A percentile compares a stretch with the other conserved stretches of the same genome.
phyloP scores from a whole-genome alignment of 2,888 invertebrate genomes.

The Volucella bombylans region DNA sequence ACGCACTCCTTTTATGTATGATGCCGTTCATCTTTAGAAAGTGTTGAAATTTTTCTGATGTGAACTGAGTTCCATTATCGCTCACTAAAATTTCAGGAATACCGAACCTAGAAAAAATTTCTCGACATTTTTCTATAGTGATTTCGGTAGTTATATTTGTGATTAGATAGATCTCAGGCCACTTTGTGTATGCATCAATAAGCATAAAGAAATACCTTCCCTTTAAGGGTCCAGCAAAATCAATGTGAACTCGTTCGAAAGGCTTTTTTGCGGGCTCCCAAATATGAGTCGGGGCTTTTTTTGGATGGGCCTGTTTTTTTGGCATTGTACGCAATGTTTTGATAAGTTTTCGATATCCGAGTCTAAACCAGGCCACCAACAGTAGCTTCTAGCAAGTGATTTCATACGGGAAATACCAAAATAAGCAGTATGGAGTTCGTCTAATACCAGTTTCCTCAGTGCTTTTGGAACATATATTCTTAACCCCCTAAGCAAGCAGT shows the following conservation, averaged over 20 bases:
- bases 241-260: too few relatives aligned
- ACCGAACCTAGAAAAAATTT: too few relatives aligned
- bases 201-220: constrained; percentile 76
- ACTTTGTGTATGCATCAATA: constrained; percentile 80
- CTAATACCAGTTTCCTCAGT: constrained; percentile 18
- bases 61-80: too few relatives aligned
- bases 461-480: constrained; percentile 46
- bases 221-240: too few relatives aligned
- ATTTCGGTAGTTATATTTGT: constrained; percentile 32
- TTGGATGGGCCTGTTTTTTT: constrained; percentile 38
- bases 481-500: constrained; percentile 40
- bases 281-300: constrained; percentile 12
- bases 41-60: too few relatives aligned
- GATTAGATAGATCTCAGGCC: constrained; percentile 78
- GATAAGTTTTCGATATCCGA: constrained; percentile 71
- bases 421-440: constrained; percentile 45
- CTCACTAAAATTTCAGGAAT: too few relatives aligned
- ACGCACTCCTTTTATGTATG: constrained; percentile 10
- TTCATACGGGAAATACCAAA: too few relatives aligned
- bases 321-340: constrained; percentile 38
- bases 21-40: too few relatives aligned
- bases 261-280: too few relatives aligned
- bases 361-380: constrained; percentile 71
- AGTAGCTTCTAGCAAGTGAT: too few relatives aligned
- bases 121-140: constrained; percentile 34